Evolutionary conservation across 2,113 vertebrate species (phyloP).

Genomic region (Myotis yumanensis): DNA sequence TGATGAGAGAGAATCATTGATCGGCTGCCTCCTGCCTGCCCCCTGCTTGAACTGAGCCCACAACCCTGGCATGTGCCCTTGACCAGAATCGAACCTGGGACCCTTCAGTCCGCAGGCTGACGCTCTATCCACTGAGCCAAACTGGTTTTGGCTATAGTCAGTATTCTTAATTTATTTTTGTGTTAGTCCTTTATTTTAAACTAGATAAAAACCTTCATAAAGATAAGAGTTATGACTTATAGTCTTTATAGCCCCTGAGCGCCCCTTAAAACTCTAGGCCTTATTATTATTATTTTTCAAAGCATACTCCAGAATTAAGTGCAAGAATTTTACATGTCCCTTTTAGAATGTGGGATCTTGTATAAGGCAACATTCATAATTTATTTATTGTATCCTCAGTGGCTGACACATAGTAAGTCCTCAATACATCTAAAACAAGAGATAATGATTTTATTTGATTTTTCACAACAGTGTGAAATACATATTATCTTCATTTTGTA

Average conservation of each 20-base stretch:
- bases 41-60: too few species aligned
- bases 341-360: not conserved
- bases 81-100: too few species aligned
- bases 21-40: too few species aligned
- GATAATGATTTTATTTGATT: not conserved
- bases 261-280: not conserved
- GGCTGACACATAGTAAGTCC: not conserved
- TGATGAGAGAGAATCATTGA: too few species aligned
- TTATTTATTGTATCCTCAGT: not conserved
- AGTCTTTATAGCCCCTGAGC: not conserved
- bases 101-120: too few species aligned
- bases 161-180: not conserved
- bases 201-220: not conserved
- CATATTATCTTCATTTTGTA: not conserved
- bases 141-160: too few species aligned
- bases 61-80: too few species aligned
- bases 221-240: not conserved
- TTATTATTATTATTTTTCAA: not conserved
- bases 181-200: not conserved
- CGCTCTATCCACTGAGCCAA: too few species aligned
- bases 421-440: not conserved
- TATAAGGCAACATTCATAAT: not conserved
- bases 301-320: not conserved
- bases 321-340: not conserved
- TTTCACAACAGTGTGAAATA: not conserved